phyloP scores from a whole-genome alignment of 2,113 vertebrate genomes.

The Antigone vipio region DNA sequence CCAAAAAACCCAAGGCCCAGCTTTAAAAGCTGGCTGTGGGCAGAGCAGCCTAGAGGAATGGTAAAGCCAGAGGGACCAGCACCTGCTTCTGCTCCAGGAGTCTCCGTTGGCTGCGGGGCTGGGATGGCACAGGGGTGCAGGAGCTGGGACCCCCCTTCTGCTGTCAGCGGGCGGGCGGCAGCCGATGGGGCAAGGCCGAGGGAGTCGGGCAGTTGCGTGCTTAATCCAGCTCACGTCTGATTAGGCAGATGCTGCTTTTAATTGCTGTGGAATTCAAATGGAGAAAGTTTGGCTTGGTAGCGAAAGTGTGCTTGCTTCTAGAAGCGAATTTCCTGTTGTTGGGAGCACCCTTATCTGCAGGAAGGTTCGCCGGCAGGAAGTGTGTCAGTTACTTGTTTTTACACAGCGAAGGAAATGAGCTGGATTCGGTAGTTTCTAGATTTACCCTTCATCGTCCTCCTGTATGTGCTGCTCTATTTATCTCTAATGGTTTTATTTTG shows the following conservation, averaged over 20 bases:
- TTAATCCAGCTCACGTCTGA: not conserved
- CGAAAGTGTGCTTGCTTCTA: constrained; percentile 43
- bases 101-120: not conserved
- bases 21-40: not conserved
- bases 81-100: not conserved
- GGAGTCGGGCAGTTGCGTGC: not conserved
- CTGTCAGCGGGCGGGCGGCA: too few relatives aligned
- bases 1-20: not conserved
- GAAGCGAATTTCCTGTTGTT: constrained; percentile 69
- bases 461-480: not conserved
- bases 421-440: constrained; percentile 66
- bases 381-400: constrained; percentile 80
- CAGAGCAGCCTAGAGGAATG: not conserved
- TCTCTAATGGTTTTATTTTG: constrained; percentile 1
- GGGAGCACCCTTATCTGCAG: constrained; percentile 75
- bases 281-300: constrained; percentile 38
- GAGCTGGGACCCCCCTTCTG: not conserved
- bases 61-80: not conserved
- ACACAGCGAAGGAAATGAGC: constrained; percentile 72
- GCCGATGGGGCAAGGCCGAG: not conserved
- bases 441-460: constrained; percentile 16
- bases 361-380: constrained; percentile 76
- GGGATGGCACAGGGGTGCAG: not conserved
- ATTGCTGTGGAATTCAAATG: not conserved
- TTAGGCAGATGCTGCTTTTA: not conserved